phyloP scores from a whole-genome alignment of 2,113 vertebrate genomes.

The Tychaedon coryphoeus region DNA sequence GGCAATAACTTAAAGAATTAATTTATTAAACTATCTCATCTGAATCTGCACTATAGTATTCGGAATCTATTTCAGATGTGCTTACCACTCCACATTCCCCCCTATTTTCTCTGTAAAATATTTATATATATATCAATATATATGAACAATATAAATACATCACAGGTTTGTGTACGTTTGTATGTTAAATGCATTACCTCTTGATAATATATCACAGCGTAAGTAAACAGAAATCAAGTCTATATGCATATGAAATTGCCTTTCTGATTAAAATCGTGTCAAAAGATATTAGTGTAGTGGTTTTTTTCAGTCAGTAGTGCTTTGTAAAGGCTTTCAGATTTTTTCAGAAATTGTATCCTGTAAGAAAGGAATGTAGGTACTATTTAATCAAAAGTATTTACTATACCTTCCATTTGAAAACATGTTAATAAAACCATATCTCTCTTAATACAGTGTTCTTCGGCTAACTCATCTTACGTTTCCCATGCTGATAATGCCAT shows the following conservation, averaged over 20 bases:
- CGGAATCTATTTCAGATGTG: not conserved
- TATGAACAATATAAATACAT: not conserved
- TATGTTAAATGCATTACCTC: not conserved
- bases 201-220: not conserved
- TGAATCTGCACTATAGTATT: not conserved
- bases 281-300: not conserved
- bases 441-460: not conserved
- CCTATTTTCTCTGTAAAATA: not conserved
- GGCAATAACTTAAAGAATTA: not conserved
- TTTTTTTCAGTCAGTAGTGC: not conserved
- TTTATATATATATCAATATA: too few species aligned
- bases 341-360: not conserved
- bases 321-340: not conserved
- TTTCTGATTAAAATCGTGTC: not conserved
- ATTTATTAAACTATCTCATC: not conserved
- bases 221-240: not conserved
- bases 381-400: not conserved
- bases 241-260: not conserved
- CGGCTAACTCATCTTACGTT: not conserved
- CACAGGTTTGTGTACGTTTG: not conserved
- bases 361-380: not conserved
- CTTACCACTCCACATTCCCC: fast-evolving
- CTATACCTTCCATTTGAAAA: not conserved
- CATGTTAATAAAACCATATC: not conserved
- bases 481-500: not conserved